phyloP scores from a whole-genome alignment of 2,888 invertebrate genomes.

The Aromia moschata region DNA sequence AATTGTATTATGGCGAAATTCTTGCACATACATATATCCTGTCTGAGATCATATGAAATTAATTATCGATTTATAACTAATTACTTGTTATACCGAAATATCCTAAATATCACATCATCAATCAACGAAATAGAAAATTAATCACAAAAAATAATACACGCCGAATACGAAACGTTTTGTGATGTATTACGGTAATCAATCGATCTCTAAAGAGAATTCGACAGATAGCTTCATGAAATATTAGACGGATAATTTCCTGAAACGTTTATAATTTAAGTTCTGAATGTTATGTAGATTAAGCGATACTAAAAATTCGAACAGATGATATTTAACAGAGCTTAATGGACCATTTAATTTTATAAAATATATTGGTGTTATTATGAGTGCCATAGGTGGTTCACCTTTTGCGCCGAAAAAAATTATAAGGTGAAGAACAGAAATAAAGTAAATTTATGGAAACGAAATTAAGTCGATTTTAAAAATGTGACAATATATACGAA shows the following conservation, averaged over 20 bases:
- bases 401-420: no score
- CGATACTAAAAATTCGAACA: neutral
- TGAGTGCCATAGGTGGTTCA: no score
- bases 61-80: neutral
- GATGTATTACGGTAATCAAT: conserved; percentile 9
- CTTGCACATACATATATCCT: no score
- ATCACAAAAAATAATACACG: conserved; percentile 9
- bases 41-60: neutral
- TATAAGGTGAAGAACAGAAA: no score
- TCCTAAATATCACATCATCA: neutral
- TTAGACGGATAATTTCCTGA: conserved; percentile 1
- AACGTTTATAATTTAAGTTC: neutral
- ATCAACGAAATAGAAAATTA: conserved; percentile 5
- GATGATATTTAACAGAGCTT: neutral
- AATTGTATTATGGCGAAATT: no score
- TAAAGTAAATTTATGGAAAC: no score
- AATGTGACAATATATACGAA: no score
- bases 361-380: no score
- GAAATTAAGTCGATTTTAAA: no score
- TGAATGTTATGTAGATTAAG: neutral
- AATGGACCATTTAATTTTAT: no score
- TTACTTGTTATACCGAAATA: neutral
- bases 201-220: conserved; percentile 7
- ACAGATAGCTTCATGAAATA: conserved; percentile 4
- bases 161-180: neutral